phyloP scores from a whole-genome alignment of 2,797 vertebrate genomes.

The Chelon labrosus region DNA sequence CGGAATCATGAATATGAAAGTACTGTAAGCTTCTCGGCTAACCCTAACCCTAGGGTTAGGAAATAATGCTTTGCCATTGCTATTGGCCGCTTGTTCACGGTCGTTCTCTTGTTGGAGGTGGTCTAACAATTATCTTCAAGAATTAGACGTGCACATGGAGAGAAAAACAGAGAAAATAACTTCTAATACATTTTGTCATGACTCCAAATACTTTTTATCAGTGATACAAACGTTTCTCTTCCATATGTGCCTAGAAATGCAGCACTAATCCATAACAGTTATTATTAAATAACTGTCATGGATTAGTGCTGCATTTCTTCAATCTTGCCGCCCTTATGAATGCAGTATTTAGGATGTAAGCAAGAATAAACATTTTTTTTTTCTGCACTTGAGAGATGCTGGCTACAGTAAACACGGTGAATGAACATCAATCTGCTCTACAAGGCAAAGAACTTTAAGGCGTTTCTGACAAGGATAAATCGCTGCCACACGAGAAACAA shows the following conservation, averaged over 20 bases:
- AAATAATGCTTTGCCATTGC: no score
- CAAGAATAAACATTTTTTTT: conserved; percentile 16
- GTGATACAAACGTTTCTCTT: conserved; percentile 9
- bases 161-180: not conserved
- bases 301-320: not conserved
- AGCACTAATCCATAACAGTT: not conserved
- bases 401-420: conserved; percentile 7
- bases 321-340: not conserved
- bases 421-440: conserved; percentile 14
- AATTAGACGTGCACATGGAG: not conserved
- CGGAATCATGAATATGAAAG: not conserved
- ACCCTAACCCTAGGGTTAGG: no score
- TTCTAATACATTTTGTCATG: not conserved
- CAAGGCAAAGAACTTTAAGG: conserved; percentile 20
- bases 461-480: conserved; percentile 39
- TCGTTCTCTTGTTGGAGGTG: not conserved
- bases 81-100: no score
- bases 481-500: conserved; percentile 15
- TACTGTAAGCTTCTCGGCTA: no score
- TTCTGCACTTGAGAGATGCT: not conserved
- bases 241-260: not conserved
- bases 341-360: not conserved
- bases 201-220: not conserved
- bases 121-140: not conserved
- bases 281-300: not conserved